Evolutionary conservation across 2,797 vertebrate genomes (phyloP).

Genomic region (Fistularia commersonii): DNA sequence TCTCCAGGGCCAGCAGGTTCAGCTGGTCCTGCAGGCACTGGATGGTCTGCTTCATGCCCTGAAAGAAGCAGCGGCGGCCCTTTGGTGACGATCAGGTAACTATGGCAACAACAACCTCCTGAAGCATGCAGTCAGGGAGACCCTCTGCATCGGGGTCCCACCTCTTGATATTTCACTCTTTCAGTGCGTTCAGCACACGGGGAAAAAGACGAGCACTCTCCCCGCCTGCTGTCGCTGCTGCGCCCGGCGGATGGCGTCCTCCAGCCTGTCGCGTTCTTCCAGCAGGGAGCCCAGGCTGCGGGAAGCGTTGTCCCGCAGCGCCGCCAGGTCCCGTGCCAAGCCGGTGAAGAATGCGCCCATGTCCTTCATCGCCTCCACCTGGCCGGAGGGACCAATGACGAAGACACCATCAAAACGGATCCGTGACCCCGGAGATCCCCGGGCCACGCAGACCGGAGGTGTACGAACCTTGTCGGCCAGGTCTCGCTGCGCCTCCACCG

Average conservation of each 20-base stretch:
- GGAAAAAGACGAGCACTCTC: not conserved
- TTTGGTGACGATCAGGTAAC: too few species aligned
- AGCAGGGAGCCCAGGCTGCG: slow-evolving; percentile 71
- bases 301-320: slow-evolving; percentile 61
- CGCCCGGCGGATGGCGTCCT: slow-evolving; percentile 64
- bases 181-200: too few species aligned
- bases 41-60: slow-evolving; percentile 72
- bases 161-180: too few species aligned
- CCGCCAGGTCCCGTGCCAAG: slow-evolving; percentile 65
- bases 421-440: not conserved
- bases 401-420: not conserved
- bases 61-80: not conserved
- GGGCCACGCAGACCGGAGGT: not conserved
- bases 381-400: slow-evolving; percentile 9
- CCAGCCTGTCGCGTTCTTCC: slow-evolving; percentile 70
- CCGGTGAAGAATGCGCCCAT: slow-evolving; percentile 68
- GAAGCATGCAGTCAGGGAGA: too few species aligned
- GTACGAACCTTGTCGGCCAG: slow-evolving; percentile 75
- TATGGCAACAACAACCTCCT: too few species aligned
- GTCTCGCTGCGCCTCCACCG: slow-evolving; percentile 69
- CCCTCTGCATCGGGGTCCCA: too few species aligned
- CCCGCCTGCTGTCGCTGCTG: slow-evolving; percentile 75
- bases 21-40: slow-evolving; percentile 80
- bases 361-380: slow-evolving; percentile 86
- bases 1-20: slow-evolving; percentile 66